These are phyloP conservation scores for Kuschelorhynchus macadamiae DNA, from an alignment of 2,888 invertebrate genomes.

Conservation along the genomic window DNA sequence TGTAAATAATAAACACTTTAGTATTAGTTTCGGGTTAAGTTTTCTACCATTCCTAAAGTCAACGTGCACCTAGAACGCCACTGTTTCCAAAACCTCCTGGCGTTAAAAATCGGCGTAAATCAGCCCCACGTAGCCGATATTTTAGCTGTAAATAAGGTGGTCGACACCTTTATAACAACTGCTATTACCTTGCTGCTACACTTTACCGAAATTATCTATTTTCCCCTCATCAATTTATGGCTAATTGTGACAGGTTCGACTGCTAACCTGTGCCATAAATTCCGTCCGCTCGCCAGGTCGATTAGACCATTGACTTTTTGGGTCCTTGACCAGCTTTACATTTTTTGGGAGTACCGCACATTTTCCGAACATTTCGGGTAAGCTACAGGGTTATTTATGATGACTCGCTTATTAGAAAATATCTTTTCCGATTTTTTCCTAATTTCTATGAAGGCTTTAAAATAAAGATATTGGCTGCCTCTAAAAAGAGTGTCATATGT, in stretches of 20 bases:
- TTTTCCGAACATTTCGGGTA: no score
- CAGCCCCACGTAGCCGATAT: conserved; percentile 59
- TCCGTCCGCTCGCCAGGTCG: conserved; percentile 13
- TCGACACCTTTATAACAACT: conserved; percentile 59
- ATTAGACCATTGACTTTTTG: conserved; percentile 17
- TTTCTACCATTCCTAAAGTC: no score
- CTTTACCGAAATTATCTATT: conserved; percentile 55
- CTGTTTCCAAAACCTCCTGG: conserved; percentile 28
- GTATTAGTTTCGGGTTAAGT: no score
- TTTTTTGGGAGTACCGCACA: background rate
- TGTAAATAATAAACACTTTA: no score
- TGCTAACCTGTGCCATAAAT: conserved; percentile 47
- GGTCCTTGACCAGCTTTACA: conserved; percentile 32
- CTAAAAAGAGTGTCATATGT: no score
- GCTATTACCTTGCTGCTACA: conserved; percentile 56
- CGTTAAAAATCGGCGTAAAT: conserved; percentile 58
- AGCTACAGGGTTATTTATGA: no score
- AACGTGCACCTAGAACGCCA: no score
- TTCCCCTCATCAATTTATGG: conserved; percentile 50
- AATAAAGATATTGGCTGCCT: no score
- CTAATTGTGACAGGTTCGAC: conserved; percentile 52
- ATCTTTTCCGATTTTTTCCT: no score
- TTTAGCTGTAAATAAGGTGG: conserved; percentile 59
- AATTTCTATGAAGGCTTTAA: no score
- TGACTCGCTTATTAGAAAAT: no score